These are phyloP conservation scores for Netelia melanura DNA, from an alignment of 2,888 invertebrate genomes.

Conservation along the genomic window DNA sequence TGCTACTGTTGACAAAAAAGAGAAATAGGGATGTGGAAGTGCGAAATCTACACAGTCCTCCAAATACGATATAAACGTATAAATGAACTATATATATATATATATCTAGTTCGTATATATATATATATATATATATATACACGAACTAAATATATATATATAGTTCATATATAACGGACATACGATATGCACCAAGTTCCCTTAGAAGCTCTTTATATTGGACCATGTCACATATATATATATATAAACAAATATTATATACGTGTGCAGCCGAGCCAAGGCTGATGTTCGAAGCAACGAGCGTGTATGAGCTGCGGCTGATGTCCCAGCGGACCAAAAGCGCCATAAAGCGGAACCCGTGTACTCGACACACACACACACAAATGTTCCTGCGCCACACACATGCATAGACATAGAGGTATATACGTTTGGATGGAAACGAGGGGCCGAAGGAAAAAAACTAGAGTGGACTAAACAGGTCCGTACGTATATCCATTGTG, in stretches of 20 bases:
- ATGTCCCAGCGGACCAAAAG: slow-evolving; percentile 30
- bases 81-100: background rate
- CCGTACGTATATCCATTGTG: background rate
- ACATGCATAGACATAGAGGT: background rate
- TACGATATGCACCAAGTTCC: slow-evolving; percentile 12
- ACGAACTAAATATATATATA: background rate
- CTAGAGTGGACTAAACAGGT: slow-evolving; percentile 33
- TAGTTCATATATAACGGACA: background rate
- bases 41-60: slow-evolving; percentile 37
- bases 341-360: slow-evolving; percentile 40
- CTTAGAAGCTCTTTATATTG: slow-evolving; percentile 8
- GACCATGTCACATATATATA: background rate
- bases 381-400: background rate
- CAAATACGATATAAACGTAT: background rate
- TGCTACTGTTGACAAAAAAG: background rate
- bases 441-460: slow-evolving; percentile 40
- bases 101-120: background rate
- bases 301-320: slow-evolving; percentile 20
- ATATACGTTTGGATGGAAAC: slow-evolving; percentile 6
- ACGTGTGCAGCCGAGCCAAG: background rate
- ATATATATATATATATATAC: background rate
- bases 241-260: background rate
- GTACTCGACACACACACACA: background rate
- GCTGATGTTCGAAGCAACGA: slow-evolving; percentile 36
- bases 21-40: slow-evolving; percentile 25